Percentiles rank a stretch among this genome's conserved stretches.
phyloP scores from a whole-genome alignment of 2,888 invertebrate species.

The Isotomurus palustris region DNA sequence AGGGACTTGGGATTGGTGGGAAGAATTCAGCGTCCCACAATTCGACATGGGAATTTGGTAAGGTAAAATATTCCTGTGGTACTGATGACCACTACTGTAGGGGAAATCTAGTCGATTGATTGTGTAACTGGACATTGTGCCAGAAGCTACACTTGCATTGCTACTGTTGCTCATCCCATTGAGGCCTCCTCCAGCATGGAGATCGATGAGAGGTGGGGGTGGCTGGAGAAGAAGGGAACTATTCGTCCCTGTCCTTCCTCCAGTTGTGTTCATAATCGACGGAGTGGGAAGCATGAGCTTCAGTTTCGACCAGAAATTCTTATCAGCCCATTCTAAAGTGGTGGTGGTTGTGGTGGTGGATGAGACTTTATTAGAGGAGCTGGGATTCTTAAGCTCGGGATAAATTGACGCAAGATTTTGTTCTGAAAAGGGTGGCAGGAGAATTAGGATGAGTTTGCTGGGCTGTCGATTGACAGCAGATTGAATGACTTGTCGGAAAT shows the following conservation, averaged over 20 bases:
- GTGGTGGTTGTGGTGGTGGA: conserved; percentile 11
- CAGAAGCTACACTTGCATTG: not conserved
- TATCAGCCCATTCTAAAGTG: conserved; percentile 35
- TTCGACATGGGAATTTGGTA: conserved; percentile 25
- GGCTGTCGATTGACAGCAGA: conserved; percentile 61
- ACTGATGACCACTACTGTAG: conserved; percentile 27
- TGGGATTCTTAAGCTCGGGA: conserved; percentile 25
- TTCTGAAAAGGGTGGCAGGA: conserved; percentile 49
- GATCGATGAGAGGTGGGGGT: conserved; percentile 18
- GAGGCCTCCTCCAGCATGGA: not conserved
- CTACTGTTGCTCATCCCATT: not conserved
- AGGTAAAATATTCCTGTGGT: conserved; percentile 32
- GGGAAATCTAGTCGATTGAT: conserved; percentile 23
- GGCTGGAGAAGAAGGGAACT: conserved; percentile 1
- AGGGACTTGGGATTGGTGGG: conserved; percentile 26
- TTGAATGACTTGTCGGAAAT: conserved; percentile 80
- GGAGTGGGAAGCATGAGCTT: conserved; percentile 32
- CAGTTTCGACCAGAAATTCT: conserved; percentile 38
- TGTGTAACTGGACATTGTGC: conserved; percentile 30
- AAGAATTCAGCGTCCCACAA: conserved; percentile 13
- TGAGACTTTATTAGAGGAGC: too few species aligned
- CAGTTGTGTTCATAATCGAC: conserved; percentile 1
- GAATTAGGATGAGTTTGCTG: conserved; percentile 58
- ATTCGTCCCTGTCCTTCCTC: not conserved
- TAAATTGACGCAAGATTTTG: conserved; percentile 28